Conservation (phyloP, 2,113 vertebrate genomes). For the Phocoena sinus region DNA sequence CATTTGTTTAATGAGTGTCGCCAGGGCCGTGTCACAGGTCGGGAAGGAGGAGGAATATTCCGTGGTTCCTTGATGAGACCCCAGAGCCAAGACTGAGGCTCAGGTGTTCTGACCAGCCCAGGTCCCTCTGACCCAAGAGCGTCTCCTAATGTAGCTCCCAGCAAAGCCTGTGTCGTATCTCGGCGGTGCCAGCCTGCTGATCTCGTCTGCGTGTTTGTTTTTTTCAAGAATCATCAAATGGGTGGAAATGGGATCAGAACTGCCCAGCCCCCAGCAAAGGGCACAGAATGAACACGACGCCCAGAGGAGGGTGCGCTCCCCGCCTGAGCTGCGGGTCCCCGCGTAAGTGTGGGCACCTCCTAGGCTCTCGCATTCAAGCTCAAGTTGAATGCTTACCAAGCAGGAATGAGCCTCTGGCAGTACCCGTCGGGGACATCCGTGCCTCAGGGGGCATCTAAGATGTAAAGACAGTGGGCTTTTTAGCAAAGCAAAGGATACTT, state of each 20-base stretch:
- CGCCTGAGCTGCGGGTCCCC: neutral
- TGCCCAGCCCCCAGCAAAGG: neutral
- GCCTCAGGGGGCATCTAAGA: neutral
- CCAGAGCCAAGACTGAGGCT: neutral
- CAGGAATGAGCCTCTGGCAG: neutral
- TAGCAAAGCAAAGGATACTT: neutral
- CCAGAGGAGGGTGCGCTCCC: neutral
- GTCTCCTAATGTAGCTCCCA: neutral
- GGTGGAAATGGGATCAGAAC: neutral
- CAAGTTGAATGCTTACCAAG: neutral
- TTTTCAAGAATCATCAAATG: neutral
- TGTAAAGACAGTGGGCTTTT: neutral
- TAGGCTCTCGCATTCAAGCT: neutral
- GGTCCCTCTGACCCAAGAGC: neutral
- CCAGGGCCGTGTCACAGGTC: neutral
- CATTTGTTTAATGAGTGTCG: neutral
- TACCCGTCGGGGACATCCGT: neutral
- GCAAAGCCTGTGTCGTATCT: accelerated
- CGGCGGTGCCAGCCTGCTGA: neutral
- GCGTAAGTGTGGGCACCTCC: neutral
- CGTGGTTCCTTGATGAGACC: neutral
- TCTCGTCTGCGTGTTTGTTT: neutral
- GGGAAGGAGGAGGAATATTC: neutral
- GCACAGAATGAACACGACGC: neutral
- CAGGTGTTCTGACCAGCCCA: neutral